A percentile compares a stretch with the other conserved stretches of the same genome.
phyloP scores from a whole-genome alignment of 2,113 vertebrate genomes.

The human (Homo sapiens) region GRCh38 chr2:235269501-235270000 shows the following conservation, averaged over 20 bases:
- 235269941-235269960: background rate
- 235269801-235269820: background rate
- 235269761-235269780: background rate
- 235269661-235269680: too few species aligned
- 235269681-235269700: rapidly evolving
- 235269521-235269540: too few species aligned
- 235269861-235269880: background rate
- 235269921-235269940: background rate
- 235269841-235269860: rapidly evolving
- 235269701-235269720: background rate
- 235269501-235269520: too few species aligned
- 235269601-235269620: too few species aligned
- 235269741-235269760: rapidly evolving
- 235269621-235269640: too few species aligned
- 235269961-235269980: background rate
- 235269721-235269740: rapidly evolving
- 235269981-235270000: background rate
- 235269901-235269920: background rate
- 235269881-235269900: too few species aligned
- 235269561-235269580: too few species aligned
- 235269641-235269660: too few species aligned
- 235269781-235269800: background rate
- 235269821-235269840: rapidly evolving
- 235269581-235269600: too few species aligned
- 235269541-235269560: too few species aligned